These are phyloP conservation scores for Zaprionus tsacasi DNA, from an alignment of 1,140 invertebrate species.

Conservation along the genomic window DNA sequence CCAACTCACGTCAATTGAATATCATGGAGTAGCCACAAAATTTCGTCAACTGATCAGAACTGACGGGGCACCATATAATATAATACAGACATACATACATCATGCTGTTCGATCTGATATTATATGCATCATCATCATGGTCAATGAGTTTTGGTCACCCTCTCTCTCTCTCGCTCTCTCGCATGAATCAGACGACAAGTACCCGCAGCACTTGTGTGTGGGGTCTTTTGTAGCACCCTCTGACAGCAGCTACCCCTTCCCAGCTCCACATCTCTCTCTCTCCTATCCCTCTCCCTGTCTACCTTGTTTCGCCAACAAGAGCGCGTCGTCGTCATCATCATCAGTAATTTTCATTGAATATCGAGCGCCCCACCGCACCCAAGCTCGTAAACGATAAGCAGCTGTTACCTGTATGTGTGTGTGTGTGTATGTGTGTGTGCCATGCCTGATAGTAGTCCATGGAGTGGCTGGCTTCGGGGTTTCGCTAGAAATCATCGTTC, in stretches of 20 bases:
- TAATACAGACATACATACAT: slow-evolving; percentile 21
- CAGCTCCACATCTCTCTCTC: background rate
- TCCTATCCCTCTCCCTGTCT: background rate
- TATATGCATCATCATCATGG: slow-evolving; percentile 74
- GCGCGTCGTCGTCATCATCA: slow-evolving; percentile 44
- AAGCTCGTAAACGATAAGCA: slow-evolving; percentile 68
- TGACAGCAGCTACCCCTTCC: background rate
- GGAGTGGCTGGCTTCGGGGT: slow-evolving; percentile 18
- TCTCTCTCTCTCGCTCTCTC: slow-evolving; percentile 35
- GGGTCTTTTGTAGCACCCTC: slow-evolving; percentile 21
- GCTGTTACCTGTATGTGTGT: slow-evolving; percentile 34
- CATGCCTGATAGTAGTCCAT: slow-evolving; percentile 47
- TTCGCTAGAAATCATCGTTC: slow-evolving; percentile 66
- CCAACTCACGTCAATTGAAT: background rate
- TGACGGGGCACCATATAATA: background rate
- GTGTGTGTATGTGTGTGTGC: slow-evolving; percentile 13
- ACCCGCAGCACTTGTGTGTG: slow-evolving; percentile 12
- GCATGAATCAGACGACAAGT: slow-evolving; percentile 58
- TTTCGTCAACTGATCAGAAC: slow-evolving; percentile 33
- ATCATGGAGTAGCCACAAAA: background rate
- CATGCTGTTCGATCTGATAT: slow-evolving; percentile 31
- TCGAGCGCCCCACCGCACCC: slow-evolving; percentile 50
- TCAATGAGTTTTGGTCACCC: slow-evolving; percentile 52
- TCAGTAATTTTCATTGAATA: slow-evolving; percentile 69
- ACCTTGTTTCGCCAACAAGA: slow-evolving; percentile 9